Evolutionary conservation across 2,797 vertebrate species (phyloP).

Genomic region (Scleropages formosus): DNA sequence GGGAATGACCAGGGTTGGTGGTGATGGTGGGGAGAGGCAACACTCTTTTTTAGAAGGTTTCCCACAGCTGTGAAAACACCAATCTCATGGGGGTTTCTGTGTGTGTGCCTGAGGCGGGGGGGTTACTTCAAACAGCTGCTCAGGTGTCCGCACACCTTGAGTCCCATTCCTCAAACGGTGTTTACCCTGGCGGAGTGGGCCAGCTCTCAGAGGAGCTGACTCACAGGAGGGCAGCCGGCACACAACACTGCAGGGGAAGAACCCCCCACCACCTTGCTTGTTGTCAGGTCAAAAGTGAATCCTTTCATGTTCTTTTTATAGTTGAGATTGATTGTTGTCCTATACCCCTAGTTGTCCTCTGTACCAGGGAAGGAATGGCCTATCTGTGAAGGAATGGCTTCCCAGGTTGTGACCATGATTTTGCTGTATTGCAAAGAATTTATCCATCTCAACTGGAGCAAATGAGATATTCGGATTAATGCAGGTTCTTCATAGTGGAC

Average conservation of each 20-base stretch:
- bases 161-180: slow-evolving; percentile 88
- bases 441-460: no score
- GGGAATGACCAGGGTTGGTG: no score
- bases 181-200: slow-evolving; percentile 84
- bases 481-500: slow-evolving; percentile 11
- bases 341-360: background rate
- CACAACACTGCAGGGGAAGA: slow-evolving; percentile 46
- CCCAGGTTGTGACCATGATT: background rate
- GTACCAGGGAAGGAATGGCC: background rate
- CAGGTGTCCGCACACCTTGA: slow-evolving; percentile 95
- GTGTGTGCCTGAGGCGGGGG: slow-evolving; percentile 33
- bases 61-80: slow-evolving; percentile 84
- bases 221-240: slow-evolving; percentile 2
- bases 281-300: slow-evolving; percentile 33
- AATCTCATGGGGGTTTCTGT: slow-evolving; percentile 67
- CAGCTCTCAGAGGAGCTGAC: slow-evolving; percentile 50
- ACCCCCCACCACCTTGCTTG: slow-evolving; percentile 39
- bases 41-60: slow-evolving; percentile 73
- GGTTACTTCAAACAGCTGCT: slow-evolving; percentile 80
- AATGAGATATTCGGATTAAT: background rate
- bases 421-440: slow-evolving; percentile 8
- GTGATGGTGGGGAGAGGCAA: background rate
- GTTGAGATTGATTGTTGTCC: background rate
- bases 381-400: background rate
- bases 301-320: slow-evolving; percentile 4